Evolutionary conservation across 2,888 invertebrate genomes (phyloP).

Genomic region (Argyresthia goedartella): DNA sequence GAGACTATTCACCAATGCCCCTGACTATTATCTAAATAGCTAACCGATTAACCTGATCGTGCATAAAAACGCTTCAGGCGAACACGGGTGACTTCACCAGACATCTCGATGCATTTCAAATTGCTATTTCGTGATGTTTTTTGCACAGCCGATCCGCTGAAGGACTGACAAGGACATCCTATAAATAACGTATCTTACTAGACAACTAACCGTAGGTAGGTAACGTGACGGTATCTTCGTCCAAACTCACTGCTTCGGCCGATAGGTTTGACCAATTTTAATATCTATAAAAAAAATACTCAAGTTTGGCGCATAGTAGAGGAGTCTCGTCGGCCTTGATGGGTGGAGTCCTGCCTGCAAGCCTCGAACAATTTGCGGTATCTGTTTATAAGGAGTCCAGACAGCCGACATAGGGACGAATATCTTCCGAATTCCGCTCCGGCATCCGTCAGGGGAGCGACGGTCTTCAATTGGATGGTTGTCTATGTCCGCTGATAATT

Average conservation of each 20-base stretch:
- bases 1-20: slow-evolving; percentile 21
- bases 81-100: slow-evolving; percentile 25
- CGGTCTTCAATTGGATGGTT: slow-evolving; percentile 25
- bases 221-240: too few relatives aligned
- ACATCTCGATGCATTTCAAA: slow-evolving; percentile 25
- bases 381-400: slow-evolving; percentile 8
- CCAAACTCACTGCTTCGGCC: too few relatives aligned
- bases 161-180: slow-evolving; percentile 23
- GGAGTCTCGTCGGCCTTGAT: too few relatives aligned
- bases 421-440: slow-evolving; percentile 35
- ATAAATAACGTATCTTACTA: background rate
- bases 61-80: slow-evolving; percentile 17
- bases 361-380: background rate
- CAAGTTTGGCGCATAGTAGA: too few relatives aligned
- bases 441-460: slow-evolving; percentile 36
- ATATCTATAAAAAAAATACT: too few relatives aligned
- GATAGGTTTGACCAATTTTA: too few relatives aligned
- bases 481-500: slow-evolving; percentile 12
- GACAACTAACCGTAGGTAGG: too few relatives aligned
- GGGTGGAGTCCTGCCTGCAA: too few relatives aligned
- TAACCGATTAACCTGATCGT: slow-evolving; percentile 29
- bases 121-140: slow-evolving; percentile 26
- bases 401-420: slow-evolving; percentile 21
- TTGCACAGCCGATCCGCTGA: slow-evolving; percentile 17
- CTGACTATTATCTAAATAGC: slow-evolving; percentile 42